Evolutionary conservation across 2,888 invertebrate species (phyloP).

Genomic region (Deroplatys truncata): DNA sequence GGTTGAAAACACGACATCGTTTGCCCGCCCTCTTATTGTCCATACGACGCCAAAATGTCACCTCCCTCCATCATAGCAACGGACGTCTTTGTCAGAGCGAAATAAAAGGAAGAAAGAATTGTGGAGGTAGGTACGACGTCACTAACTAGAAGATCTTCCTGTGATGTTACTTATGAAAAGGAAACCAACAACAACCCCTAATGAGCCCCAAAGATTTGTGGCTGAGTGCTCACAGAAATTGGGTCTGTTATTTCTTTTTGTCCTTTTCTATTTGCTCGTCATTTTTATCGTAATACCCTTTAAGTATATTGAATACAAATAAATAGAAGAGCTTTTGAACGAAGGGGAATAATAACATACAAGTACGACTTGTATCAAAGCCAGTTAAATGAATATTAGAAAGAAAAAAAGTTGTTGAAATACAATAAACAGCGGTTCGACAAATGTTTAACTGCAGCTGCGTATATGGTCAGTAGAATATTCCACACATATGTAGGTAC

Average conservation of each 20-base stretch:
- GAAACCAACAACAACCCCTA: not conserved
- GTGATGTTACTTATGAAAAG: not conserved
- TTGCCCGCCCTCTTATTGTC: not conserved
- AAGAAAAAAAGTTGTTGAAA: no score
- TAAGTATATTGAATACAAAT: no score
- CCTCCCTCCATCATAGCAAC: not conserved
- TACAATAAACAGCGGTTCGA: no score
- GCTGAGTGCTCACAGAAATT: not conserved
- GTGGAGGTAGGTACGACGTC: no score
- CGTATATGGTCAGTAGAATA: no score
- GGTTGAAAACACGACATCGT: not conserved
- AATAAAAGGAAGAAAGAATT: not conserved
- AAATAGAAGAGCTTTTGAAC: no score
- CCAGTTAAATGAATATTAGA: no score
- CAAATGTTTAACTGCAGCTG: no score
- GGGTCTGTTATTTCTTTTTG: not conserved
- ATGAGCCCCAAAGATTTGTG: not conserved
- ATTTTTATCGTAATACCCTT: not conserved
- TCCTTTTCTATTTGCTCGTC: not conserved
- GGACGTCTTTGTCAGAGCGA: not conserved
- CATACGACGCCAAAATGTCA: not conserved
- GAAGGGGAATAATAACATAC: no score
- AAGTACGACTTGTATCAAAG: no score
- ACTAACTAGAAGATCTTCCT: not conserved
- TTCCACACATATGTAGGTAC: no score